Base-by-base conservation (phyloP, 2,113 vertebrate genomes). In the Hippolais icterina region DNA sequence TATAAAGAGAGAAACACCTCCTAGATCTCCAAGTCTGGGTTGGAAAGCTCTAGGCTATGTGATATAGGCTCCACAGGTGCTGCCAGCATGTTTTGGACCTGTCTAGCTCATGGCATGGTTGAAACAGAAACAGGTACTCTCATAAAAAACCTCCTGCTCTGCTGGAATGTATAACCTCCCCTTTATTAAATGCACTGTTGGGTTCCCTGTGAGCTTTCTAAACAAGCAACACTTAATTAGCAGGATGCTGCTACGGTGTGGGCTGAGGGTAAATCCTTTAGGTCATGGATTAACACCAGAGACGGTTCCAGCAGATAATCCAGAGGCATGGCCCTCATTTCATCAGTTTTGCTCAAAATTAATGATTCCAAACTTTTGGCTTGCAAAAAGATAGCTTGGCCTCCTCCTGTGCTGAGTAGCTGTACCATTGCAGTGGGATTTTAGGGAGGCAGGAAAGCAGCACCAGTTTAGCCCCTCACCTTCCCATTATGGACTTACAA, bases 51-150 rank as follows among this genome's bases (percentile, higher is more conserved):
- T 2, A 11, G 35, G 41, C 25, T 33, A 2, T 23, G 41, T 37
- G 13, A 25, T 59, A 1, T 3, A 6, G 1, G 7, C n/a, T 46
- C 37, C 50, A 24, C 1, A 35, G 59, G 27, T 9, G 5, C 57
- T 80, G 53, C 53, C 71, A 83, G 59, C 46, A 11, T 1, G 4
- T 33, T 60, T 33, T 7, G 8, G 56, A 74, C 41, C n/a, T 9
- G 12, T 27, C 35, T 8, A 25, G 54, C 33, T 63, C 6, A 0
- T 24, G 61, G 86, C 69, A 90, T 0, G 0, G 9, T 3, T 56
- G 9, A 24, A 70, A 42, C 46, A 89, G 64, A 31, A 87, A 61
- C 31, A 56, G n/a, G 91, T 20, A 37, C 33, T 78, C 41, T 31
- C 39, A 47, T 11, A 50, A 42, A 83, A 89, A 39, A 17, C 47